Evolutionary conservation across 2,888 invertebrate species (phyloP), one percentile per base, ranked within the genome.

Genomic region (Melinaea marsaeus): DNA sequence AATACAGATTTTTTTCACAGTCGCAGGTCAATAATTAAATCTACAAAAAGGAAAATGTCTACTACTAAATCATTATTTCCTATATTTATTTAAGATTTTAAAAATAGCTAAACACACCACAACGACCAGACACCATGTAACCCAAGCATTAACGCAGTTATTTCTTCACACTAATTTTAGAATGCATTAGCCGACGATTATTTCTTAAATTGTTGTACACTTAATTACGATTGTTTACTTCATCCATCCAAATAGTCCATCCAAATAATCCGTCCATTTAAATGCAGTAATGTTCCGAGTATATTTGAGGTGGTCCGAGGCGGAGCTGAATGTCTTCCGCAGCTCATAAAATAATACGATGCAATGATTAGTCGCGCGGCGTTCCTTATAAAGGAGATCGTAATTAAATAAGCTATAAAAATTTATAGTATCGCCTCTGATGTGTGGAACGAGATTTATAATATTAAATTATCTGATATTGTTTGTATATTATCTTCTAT

Each of bases 211-310:
- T 75, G 75, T 75, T 74, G 72, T 73, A 74, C 81, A 80, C 79
- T 84, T 84, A 84, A 86, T 84, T 84, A 83, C 78, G 74, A 76
- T 75, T 84, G 84, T 85, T 85, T 80, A 83, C 80, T 75, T 77
- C 75, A 78, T 82, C 72, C 72, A 68, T 73, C 70, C 69, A 70
- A 75, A 76, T 71, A 69, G 74, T 68, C 70, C 51, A 51, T 51
- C 51, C 9, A 32, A 32, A 51, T 42, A 42, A 11, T 42, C 9
- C 42, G 9, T 51, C 51, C 51, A 79, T 83, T 83, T 83, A 79
- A 80, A 84, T 73, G 76, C 71, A 73, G 74, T 83, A 75, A 75
- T 69, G 65, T 71, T 71, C 73, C 70, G 81, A 81, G 81, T 85
- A 83, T 73, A 72, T 76, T 64, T 61, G 69, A 74, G 79, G 80